Base-by-base conservation (phyloP, 2,797 vertebrate species). In the Halcyon leucocephala region DNA sequence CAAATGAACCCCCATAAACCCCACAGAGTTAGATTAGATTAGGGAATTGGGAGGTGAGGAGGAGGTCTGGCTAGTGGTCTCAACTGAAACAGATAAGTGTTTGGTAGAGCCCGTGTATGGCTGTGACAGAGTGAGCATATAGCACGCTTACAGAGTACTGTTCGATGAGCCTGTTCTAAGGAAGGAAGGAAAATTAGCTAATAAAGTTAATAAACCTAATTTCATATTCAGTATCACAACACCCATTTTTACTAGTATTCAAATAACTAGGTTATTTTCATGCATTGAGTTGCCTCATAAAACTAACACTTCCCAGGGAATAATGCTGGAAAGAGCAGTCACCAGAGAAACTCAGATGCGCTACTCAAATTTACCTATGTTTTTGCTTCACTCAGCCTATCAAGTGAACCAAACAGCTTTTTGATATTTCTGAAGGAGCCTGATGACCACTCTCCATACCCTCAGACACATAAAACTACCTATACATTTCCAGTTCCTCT, bases 31-130 rank as follows among this genome's bases (percentile, higher is more conserved):
- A 97, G 98, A 98, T 98, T 98, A 98, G 98, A 98, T 98, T 98
- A 98, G 98, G 98, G 98, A 98, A 98, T 98, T 98, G 98, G 97
- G 98, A 98, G 97, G 97, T 93, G 93, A 98, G 93, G 95, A 96
- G 97, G 94, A 98, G 95, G 92, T 87, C 96, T 96, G 97, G 97
- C 97, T 97, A 92, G 97, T 90, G 94, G 96, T 97, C 91, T 96
- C 93, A 26, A 87, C 94, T 97, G 96, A 97, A 96, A 54, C 70
- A 80, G 83, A 89, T 25, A 82, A 94, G 91, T 86, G 86, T 96
- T 96, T 90, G 96, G 89, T 84, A 72, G 78, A 90, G 92, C 71
- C 95, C 86, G 70, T 20, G 58, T 80, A 69, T 77, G 91, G 84
- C 93, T 85, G 72, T 33, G 97, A 94, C 52, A 60, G 82, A 97